Conservation (phyloP, 2,888 invertebrate species). For the Meghimatium bilineatum region DNA sequence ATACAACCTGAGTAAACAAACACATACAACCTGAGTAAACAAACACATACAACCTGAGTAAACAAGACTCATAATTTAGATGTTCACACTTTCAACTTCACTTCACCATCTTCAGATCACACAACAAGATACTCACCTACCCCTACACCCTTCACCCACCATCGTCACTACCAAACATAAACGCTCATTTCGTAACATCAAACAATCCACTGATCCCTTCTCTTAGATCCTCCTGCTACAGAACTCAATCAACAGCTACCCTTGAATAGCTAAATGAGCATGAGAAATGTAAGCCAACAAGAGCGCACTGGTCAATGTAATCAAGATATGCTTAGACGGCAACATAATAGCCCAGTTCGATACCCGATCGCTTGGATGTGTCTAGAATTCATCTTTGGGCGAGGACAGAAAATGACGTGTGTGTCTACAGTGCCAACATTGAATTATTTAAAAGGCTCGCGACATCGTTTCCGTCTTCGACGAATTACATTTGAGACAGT, state of each 20-base stretch:
- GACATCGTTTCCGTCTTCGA: constrained; percentile 24
- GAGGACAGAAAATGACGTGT: constrained; percentile 11
- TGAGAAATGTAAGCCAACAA: constrained; percentile 1
- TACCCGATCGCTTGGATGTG: neutral
- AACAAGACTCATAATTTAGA: too few relatives aligned
- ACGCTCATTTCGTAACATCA: too few relatives aligned
- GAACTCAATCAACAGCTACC: constrained; percentile 10
- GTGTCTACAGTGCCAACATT: neutral
- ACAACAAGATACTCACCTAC: too few relatives aligned
- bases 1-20: too few relatives aligned
- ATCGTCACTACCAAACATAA: too few relatives aligned
- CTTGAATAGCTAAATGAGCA: neutral
- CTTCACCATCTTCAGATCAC: too few relatives aligned
- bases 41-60: too few relatives aligned
- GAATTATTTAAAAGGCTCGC: constrained; percentile 30
- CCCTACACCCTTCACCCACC: too few relatives aligned
- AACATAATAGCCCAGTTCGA: neutral
- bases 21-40: too few relatives aligned
- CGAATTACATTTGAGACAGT: neutral
- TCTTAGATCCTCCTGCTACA: neutral
- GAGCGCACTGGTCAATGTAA: constrained; percentile 4
- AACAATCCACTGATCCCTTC: neutral
- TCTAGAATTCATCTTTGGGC: neutral
- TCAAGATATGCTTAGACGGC: neutral
- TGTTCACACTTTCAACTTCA: too few relatives aligned